These are phyloP conservation scores for Charina bottae DNA, from an alignment of 2,113 vertebrate genomes.

Conservation along the genomic window DNA sequence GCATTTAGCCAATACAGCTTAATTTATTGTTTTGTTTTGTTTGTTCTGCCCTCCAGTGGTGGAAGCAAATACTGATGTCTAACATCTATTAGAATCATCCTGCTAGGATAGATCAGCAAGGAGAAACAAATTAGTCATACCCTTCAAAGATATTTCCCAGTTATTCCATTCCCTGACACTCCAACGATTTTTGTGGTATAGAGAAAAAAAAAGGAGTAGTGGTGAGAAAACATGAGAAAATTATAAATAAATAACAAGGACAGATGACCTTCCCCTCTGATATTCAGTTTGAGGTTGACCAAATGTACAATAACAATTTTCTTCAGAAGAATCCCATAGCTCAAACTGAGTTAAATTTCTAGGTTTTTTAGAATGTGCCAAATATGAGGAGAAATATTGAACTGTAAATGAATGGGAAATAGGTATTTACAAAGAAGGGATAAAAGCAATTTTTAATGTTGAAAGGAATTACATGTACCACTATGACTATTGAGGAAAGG, in stretches of 20 bases:
- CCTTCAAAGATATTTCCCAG: background rate
- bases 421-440: too few relatives aligned
- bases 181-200: background rate
- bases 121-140: background rate
- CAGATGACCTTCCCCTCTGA: background rate
- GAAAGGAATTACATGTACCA: background rate
- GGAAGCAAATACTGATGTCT: background rate
- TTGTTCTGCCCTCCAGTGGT: conserved; percentile 9
- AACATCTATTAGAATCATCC: background rate
- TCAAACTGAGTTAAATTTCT: background rate
- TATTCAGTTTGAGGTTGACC: background rate
- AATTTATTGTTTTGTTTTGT: background rate
- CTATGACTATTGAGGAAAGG: background rate
- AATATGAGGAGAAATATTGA: background rate
- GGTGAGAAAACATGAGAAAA: background rate
- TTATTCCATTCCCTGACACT: background rate
- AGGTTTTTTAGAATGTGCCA: background rate
- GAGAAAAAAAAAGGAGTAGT: background rate
- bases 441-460: background rate
- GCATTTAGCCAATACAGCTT: background rate
- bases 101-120: background rate
- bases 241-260: background rate
- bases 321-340: background rate
- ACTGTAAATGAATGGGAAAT: background rate
- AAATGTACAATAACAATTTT: background rate